A percentile compares a stretch with the other conserved stretches of the same genome.
These are phyloP conservation scores for Sipha maydis DNA, from an alignment of 2,888 invertebrate genomes.

Conservation along the genomic window DNA sequence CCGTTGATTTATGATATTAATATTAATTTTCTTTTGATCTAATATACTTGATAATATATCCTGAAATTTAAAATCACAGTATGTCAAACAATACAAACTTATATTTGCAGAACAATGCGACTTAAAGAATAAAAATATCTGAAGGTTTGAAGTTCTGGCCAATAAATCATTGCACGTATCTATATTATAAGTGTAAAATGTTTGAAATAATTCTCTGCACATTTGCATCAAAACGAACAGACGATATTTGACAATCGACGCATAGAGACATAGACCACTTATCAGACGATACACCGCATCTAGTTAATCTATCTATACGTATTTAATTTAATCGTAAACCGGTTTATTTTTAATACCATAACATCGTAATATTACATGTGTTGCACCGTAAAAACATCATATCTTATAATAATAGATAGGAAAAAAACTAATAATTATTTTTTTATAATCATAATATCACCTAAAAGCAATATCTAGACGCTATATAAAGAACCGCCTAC, in stretches of 20 bases:
- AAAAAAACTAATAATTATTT: conserved; percentile 56
- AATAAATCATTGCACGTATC: too few relatives aligned
- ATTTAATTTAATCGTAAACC: conserved; percentile 48
- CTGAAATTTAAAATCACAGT: too few relatives aligned
- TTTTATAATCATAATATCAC: conserved; percentile 54
- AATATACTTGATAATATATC: too few relatives aligned
- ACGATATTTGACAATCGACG: background rate
- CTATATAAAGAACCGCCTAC: conserved; percentile 42
- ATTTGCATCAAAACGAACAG: background rate
- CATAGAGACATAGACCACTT: conserved; percentile 20
- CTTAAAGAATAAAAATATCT: too few relatives aligned
- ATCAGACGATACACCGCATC: background rate
- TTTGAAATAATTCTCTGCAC: background rate
- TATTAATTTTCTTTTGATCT: too few relatives aligned
- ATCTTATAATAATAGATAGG: conserved; percentile 43
- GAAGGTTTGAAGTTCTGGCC: too few relatives aligned
- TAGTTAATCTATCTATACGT: conserved; percentile 38
- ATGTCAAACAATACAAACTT: too few relatives aligned
- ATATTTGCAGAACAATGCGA: too few relatives aligned
- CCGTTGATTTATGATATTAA: too few relatives aligned
- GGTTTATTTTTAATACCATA: conserved; percentile 46
- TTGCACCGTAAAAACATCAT: conserved; percentile 52
- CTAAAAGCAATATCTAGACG: conserved; percentile 56
- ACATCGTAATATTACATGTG: conserved; percentile 35
- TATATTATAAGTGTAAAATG: too few relatives aligned